Evolutionary conservation across 2,797 vertebrate genomes (phyloP).

Genomic region (Phataginus tricuspis): DNA sequence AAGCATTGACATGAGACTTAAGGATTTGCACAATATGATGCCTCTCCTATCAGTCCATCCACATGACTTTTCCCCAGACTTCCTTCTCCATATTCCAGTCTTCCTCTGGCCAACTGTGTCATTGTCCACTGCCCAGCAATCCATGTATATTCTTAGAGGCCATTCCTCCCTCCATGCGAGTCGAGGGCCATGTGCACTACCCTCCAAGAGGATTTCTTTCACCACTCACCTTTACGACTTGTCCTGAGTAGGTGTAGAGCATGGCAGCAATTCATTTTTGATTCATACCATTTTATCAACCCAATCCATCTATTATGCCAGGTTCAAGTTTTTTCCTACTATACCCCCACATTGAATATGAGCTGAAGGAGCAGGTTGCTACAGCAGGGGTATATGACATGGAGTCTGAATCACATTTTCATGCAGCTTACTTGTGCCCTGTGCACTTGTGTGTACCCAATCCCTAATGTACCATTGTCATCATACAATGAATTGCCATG

Average conservation of each 20-base stretch:
- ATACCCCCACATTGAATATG: background rate
- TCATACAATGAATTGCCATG: background rate
- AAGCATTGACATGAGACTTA: background rate
- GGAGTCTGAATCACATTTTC: background rate
- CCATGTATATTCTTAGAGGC: background rate
- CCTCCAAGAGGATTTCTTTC: background rate
- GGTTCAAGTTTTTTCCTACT: background rate
- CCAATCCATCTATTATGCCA: background rate
- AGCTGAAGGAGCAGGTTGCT: background rate
- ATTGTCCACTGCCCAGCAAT: background rate
- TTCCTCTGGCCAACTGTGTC: background rate
- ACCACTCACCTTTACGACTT: background rate
- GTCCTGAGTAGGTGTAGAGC: background rate
- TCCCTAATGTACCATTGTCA: background rate
- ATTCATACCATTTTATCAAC: background rate
- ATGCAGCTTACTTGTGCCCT: background rate
- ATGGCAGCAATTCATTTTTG: background rate
- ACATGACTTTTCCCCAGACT: background rate
- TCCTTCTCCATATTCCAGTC: background rate
- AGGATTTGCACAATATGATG: background rate
- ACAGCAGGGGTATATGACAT: background rate
- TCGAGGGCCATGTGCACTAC: background rate
- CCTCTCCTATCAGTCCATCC: background rate
- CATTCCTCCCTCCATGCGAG: background rate
- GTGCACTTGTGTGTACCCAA: background rate